phyloP scores from a whole-genome alignment of 2,888 invertebrate genomes.

The Cyclophora punctaria region DNA sequence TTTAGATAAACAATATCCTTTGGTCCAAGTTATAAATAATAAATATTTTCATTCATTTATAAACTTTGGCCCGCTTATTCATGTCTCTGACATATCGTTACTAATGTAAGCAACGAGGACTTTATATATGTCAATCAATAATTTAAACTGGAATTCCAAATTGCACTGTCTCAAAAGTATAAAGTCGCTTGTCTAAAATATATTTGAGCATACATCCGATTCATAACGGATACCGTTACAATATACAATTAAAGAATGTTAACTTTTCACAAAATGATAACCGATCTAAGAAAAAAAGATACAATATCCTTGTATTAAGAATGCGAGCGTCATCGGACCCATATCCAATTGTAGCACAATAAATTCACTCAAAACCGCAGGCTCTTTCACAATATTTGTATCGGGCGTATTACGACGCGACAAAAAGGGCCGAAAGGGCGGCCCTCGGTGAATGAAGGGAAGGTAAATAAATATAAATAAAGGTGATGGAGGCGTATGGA shows the following conservation, averaged over 20 bases:
- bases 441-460: constrained; percentile 72
- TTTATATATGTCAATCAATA: too few species aligned
- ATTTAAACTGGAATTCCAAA: too few species aligned
- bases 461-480: constrained; percentile 76
- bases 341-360: constrained; percentile 66
- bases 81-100: too few species aligned
- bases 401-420: constrained; percentile 61
- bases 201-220: too few species aligned
- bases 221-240: constrained; percentile 5
- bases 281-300: background rate
- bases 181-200: too few species aligned
- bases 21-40: too few species aligned
- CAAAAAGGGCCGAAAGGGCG: constrained; percentile 74
- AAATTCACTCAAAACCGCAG: constrained; percentile 70
- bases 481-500: constrained; percentile 50
- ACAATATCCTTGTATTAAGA: constrained; percentile 20
- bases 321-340: constrained; percentile 46
- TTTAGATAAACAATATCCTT: too few species aligned
- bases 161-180: too few species aligned
- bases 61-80: too few species aligned
- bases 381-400: constrained; percentile 74
- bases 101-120: too few species aligned
- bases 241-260: constrained; percentile 2
- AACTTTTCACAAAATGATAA: background rate
- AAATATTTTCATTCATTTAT: too few species aligned